These are phyloP conservation scores for Sycophaga agraensis DNA, from an alignment of 1,140 invertebrate genomes.

Conservation along the genomic window DNA sequence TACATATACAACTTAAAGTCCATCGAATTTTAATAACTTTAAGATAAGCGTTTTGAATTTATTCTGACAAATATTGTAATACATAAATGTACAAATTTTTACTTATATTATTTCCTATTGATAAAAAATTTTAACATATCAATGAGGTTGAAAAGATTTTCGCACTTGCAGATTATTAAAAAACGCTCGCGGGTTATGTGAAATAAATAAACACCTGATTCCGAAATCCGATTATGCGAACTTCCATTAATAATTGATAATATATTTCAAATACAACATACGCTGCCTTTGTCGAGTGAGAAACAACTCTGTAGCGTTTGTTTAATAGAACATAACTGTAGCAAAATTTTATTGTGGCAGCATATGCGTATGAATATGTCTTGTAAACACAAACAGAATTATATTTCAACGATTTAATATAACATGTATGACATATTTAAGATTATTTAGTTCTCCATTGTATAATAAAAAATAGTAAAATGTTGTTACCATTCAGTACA, in stretches of 20 bases:
- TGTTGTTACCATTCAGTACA: conserved; percentile 16
- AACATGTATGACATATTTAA: too few relatives aligned
- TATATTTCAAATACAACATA: conserved; percentile 40
- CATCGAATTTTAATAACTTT: too few relatives aligned
- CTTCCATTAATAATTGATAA: conserved; percentile 27
- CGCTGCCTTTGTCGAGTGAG: conserved; percentile 42
- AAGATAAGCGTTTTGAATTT: too few relatives aligned
- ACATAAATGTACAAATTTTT: too few relatives aligned
- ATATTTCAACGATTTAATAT: too few relatives aligned
- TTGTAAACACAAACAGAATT: too few relatives aligned
- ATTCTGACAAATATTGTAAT: too few relatives aligned
- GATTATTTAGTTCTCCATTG: too few relatives aligned
- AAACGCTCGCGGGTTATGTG: neutral
- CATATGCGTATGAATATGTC: too few relatives aligned
- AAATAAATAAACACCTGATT: neutral
- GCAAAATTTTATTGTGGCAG: too few relatives aligned
- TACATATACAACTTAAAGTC: neutral
- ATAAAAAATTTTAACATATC: conserved; percentile 5
- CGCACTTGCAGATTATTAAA: conserved; percentile 19
- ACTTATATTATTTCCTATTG: too few relatives aligned
- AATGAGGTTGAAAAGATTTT: neutral
- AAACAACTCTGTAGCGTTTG: conserved; percentile 16
- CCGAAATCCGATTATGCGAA: conserved; percentile 3
- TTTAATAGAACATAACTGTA: neutral
- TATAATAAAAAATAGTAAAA: conserved; percentile 23